Evolutionary conservation across 2,113 vertebrate species (phyloP).

Genomic region (Charina bottae): DNA sequence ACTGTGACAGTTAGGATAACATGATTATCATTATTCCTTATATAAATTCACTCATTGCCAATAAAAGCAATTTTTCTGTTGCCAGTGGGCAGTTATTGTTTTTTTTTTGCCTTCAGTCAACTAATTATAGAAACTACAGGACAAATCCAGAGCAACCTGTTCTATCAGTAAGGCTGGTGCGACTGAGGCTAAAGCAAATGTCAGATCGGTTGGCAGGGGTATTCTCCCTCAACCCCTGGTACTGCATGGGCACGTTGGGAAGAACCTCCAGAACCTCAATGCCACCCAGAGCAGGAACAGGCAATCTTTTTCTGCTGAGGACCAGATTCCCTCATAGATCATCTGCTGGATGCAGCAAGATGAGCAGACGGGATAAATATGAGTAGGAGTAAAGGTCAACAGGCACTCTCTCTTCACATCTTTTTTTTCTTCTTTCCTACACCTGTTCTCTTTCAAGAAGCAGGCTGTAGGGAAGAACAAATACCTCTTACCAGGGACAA

Average conservation of each 20-base stretch:
- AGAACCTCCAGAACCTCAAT: neutral
- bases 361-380: neutral
- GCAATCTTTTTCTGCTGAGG: neutral
- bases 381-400: neutral
- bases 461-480: neutral
- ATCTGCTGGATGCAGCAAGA: neutral
- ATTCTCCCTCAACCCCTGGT: neutral
- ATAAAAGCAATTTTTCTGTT: neutral
- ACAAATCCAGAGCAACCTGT: neutral
- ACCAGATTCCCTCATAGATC: neutral
- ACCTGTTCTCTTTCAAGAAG: neutral
- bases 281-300: neutral
- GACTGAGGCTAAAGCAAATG: neutral
- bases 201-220: neutral
- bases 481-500: neutral
- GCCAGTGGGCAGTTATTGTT: neutral
- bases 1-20: neutral
- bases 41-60: neutral
- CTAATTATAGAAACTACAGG: neutral
- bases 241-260: neutral
- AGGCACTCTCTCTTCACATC: neutral
- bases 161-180: neutral
- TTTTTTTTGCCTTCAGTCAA: neutral
- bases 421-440: neutral
- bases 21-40: neutral